These are phyloP conservation scores for Heliornis fulica DNA, from an alignment of 2,113 vertebrate genomes.

Conservation along the genomic window DNA sequence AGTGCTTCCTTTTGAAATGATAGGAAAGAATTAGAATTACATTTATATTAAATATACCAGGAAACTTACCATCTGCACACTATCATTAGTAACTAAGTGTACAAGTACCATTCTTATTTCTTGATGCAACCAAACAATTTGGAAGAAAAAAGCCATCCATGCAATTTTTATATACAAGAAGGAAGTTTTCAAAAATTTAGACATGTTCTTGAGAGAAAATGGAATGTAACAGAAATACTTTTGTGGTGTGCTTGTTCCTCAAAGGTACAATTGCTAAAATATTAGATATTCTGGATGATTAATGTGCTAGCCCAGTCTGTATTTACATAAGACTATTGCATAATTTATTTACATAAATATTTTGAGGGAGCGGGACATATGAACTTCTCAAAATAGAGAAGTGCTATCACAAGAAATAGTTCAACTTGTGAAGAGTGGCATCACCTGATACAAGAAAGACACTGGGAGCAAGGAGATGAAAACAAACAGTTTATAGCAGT, in stretches of 20 bases:
- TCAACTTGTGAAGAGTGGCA: background rate
- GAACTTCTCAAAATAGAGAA: background rate
- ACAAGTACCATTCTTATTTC: background rate
- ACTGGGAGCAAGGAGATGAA: background rate
- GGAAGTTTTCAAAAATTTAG: background rate
- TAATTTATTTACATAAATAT: background rate
- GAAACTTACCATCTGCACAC: fast-evolving
- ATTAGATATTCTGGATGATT: background rate
- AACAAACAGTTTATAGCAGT: background rate
- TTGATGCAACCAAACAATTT: background rate
- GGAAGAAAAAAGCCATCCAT: background rate
- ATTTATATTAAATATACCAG: background rate
- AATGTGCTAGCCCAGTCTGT: background rate
- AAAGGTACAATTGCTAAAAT: background rate
- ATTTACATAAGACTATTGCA: background rate
- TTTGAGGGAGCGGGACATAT: background rate
- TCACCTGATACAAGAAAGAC: background rate
- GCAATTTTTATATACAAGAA: background rate
- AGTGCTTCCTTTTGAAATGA: background rate
- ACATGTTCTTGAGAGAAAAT: background rate
- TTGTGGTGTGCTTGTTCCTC: background rate
- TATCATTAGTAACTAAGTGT: background rate
- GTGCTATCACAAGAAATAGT: background rate
- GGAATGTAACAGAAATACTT: background rate
- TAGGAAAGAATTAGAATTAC: background rate